Percentiles rank a stretch among this genome's conserved stretches.
These are phyloP conservation scores for Lepus timidus DNA, from an alignment of 2,113 vertebrate species.

Conservation along the genomic window DNA sequence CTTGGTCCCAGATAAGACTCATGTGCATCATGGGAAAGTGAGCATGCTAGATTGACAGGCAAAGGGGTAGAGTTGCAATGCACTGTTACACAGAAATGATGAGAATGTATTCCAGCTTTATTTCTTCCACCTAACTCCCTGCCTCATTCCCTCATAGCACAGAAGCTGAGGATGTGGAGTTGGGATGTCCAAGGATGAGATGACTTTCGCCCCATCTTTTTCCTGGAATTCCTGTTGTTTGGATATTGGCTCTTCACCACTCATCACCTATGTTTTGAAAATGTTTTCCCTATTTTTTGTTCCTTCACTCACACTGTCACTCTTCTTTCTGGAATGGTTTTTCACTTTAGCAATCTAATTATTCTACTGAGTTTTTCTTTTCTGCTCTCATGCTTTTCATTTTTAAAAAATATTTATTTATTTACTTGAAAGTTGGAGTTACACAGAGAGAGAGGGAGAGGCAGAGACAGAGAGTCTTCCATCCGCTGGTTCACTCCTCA, in stretches of 20 bases:
- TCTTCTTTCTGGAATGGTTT: background rate
- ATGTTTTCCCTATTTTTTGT: constrained; percentile 6
- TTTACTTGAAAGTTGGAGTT: no score
- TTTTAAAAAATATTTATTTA: background rate
- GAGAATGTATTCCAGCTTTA: no score
- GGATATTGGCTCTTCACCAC: background rate
- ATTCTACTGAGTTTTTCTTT: background rate
- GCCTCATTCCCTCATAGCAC: no score
- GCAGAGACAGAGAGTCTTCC: no score
- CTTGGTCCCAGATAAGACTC: no score
- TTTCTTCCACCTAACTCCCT: no score
- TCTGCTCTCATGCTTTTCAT: constrained; percentile 25
- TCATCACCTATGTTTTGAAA: background rate
- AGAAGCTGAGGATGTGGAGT: background rate
- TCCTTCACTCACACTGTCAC: background rate
- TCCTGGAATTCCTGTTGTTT: background rate
- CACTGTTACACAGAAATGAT: no score
- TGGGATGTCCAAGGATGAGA: background rate
- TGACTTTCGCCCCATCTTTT: background rate
- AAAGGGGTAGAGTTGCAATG: no score
- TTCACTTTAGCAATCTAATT: background rate
- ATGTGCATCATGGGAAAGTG: no score
- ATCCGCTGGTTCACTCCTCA: no score
- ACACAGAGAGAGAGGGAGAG: no score
- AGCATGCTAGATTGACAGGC: no score